Evolutionary conservation across 2,888 invertebrate genomes (phyloP).

Genomic region (Hypena proboscidalis): DNA sequence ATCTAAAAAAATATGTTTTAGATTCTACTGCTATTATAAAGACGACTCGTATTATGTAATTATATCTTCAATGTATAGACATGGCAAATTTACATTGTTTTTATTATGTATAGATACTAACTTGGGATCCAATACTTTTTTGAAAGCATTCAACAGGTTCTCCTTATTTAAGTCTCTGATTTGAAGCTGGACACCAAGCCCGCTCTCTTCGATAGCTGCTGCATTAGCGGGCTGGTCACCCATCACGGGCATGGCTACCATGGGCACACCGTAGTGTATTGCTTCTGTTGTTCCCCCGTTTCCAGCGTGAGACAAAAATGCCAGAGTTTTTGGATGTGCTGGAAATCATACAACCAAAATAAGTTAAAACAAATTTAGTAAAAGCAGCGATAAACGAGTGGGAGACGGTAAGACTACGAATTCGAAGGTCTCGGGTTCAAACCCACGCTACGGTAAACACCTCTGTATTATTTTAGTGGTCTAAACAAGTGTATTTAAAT

Average conservation of each 20-base stretch:
- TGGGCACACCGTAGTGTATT: slow-evolving; percentile 85
- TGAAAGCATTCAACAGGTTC: slow-evolving; percentile 77
- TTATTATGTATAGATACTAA: slow-evolving; percentile 69
- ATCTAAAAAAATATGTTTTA: too few relatives aligned
- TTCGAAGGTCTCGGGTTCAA: too few relatives aligned
- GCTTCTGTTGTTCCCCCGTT: slow-evolving; percentile 86
- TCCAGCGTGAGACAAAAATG: slow-evolving; percentile 86
- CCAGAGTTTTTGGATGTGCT: slow-evolving; percentile 86
- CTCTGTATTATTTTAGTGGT: too few relatives aligned
- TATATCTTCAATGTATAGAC: too few relatives aligned
- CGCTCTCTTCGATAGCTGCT: slow-evolving; percentile 82
- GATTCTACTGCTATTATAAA: too few relatives aligned
- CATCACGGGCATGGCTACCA: slow-evolving; percentile 84
- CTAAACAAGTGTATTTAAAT: too few relatives aligned
- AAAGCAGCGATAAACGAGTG: too few relatives aligned
- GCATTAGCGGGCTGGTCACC: slow-evolving; percentile 87
- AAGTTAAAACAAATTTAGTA: not conserved
- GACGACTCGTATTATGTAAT: not conserved
- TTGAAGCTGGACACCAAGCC: slow-evolving; percentile 76
- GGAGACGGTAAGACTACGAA: too few relatives aligned
- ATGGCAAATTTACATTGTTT: too few relatives aligned
- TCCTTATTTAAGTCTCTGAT: slow-evolving; percentile 81
- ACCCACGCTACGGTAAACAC: too few relatives aligned
- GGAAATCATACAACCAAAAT: slow-evolving; percentile 44
- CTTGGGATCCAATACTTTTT: slow-evolving; percentile 82